Percentiles rank a stretch among this genome's conserved stretches.
Evolutionary conservation across 2,888 invertebrate species (phyloP).

Genomic region (Campoplex capitator): DNA sequence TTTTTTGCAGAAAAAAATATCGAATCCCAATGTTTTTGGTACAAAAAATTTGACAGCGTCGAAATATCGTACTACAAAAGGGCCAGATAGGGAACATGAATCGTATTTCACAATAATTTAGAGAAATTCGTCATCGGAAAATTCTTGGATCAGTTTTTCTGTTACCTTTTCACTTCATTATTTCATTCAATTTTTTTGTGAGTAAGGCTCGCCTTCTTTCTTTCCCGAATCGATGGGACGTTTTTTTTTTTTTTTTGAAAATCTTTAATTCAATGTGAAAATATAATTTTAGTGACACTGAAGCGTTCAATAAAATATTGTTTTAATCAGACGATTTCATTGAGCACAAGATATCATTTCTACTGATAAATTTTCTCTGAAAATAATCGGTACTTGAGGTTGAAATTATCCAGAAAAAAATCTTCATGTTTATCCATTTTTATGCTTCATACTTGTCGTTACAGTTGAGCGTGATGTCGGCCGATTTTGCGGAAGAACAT

Average conservation of each 20-base stretch:
- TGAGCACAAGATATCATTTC: neutral
- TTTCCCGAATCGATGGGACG: neutral
- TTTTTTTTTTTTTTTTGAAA: neutral
- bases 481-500: constrained; percentile 96
- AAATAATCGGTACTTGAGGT: neutral
- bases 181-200: neutral
- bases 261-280: neutral
- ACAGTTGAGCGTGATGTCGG: constrained; percentile 96
- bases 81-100: neutral
- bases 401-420: neutral
- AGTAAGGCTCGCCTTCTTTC: neutral
- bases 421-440: constrained; percentile 3
- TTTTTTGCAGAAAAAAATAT: neutral
- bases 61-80: neutral
- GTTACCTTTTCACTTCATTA: no score
- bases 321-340: neutral
- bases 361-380: neutral
- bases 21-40: neutral
- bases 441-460: constrained; percentile 71
- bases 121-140: no score
- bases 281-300: neutral
- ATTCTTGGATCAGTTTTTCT: no score
- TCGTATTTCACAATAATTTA: neutral
- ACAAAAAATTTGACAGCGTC: neutral
- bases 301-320: neutral